Evolutionary conservation across 2,113 vertebrate species (phyloP).

Genomic region (Dicaeum eximium): DNA sequence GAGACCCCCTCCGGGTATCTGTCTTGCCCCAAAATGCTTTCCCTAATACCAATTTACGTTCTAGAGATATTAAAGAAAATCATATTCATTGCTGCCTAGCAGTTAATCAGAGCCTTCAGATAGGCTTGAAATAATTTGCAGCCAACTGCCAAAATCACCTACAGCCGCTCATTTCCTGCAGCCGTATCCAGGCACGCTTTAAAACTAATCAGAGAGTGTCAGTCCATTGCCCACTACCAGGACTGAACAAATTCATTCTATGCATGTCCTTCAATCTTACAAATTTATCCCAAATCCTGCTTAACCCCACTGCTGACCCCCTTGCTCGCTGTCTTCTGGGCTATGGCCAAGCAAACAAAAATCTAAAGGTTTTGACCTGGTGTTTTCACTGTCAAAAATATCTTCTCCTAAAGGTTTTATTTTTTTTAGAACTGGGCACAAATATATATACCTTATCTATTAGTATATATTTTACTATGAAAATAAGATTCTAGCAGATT

Average conservation of each 20-base stretch:
- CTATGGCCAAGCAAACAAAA: not conserved
- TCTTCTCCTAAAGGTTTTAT: not conserved
- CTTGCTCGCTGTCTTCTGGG: not conserved
- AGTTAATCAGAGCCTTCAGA: slow-evolving; percentile 32
- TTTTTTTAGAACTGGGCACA: not conserved
- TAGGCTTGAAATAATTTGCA: slow-evolving; percentile 32
- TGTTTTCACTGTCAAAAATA: not conserved
- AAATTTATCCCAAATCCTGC: not conserved
- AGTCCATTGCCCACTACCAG: not conserved
- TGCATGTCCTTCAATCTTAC: not conserved
- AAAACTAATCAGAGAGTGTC: not conserved
- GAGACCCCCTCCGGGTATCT: slow-evolving; percentile 1
- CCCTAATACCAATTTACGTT: slow-evolving; percentile 8
- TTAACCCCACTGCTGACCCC: not conserved
- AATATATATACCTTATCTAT: not conserved
- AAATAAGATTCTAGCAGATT: not conserved
- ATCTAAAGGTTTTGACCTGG: not conserved
- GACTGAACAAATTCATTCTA: not conserved
- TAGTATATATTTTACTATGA: not conserved
- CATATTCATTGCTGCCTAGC: slow-evolving; percentile 26
- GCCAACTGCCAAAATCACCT: not conserved
- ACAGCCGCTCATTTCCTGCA: not conserved
- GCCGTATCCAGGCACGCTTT: accelerated
- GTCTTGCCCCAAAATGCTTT: slow-evolving; percentile 23
- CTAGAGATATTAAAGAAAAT: slow-evolving; percentile 39